Percentiles rank a stretch among this genome's conserved stretches.
These are phyloP conservation scores for Cantharis lateralis DNA, from an alignment of 2,888 invertebrate genomes.

Conservation along the genomic window DNA sequence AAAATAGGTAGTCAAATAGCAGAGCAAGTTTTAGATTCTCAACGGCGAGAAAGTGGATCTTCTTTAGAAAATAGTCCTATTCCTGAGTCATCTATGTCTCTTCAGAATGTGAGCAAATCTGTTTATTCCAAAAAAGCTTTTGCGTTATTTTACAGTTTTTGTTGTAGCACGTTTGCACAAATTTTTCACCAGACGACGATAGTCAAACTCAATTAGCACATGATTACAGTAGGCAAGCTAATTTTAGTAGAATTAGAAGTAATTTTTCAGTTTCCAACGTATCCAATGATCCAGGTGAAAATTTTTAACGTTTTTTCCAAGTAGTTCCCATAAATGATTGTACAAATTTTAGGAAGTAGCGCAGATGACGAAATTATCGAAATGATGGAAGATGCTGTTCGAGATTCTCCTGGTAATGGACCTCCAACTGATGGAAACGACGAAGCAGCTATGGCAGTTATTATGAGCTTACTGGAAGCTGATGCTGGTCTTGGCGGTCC, in stretches of 20 bases:
- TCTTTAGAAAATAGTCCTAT: conserved; percentile 58
- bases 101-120: conserved; percentile 44
- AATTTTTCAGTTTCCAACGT: conserved; percentile 58
- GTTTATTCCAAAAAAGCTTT: not conserved
- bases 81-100: conserved; percentile 44
- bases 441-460: conserved; percentile 90
- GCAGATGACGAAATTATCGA: conserved; percentile 62
- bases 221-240: conserved; percentile 8
- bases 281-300: conserved; percentile 58
- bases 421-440: conserved; percentile 74
- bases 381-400: conserved; percentile 61
- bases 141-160: not conserved
- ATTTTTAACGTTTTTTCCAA: not conserved
- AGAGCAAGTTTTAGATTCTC: conserved; percentile 71
- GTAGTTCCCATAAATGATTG: not conserved
- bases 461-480: conserved; percentile 88
- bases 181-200: conserved; percentile 50
- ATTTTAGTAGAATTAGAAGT: conserved; percentile 53
- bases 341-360: conserved; percentile 26
- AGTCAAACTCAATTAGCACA: conserved; percentile 36
- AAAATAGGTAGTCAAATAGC: conserved; percentile 86
- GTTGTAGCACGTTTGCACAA: conserved; percentile 54
- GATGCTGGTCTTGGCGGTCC: conserved; percentile 88
- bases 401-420: conserved; percentile 55
- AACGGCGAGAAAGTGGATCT: conserved; percentile 60